Percentiles rank a stretch among this genome's conserved stretches.
phyloP scores from a whole-genome alignment of 2,797 vertebrate genomes.

The Poecilia picta region DNA sequence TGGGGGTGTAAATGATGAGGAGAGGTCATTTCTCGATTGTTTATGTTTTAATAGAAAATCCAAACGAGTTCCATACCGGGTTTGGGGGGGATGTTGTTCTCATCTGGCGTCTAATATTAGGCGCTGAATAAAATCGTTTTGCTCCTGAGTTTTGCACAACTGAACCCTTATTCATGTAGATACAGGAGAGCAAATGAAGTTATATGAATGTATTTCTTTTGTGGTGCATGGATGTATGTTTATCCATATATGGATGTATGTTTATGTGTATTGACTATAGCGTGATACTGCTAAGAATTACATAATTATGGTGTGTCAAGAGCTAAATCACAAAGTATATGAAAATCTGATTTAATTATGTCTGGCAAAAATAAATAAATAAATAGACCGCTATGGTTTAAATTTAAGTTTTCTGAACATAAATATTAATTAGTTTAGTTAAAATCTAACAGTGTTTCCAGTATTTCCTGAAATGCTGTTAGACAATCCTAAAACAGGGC shows the following conservation, averaged over 20 bases:
- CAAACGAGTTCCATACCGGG: not conserved
- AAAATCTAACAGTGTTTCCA: too few species aligned
- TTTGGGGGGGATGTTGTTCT: not conserved
- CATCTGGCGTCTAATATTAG: constrained; percentile 10
- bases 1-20: constrained; percentile 15
- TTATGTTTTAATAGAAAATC: constrained; percentile 7
- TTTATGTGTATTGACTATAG: not conserved
- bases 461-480: too few species aligned
- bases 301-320: not conserved
- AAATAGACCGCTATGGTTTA: not conserved
- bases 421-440: not conserved
- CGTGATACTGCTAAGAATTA: not conserved
- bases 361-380: not conserved
- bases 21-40: constrained; percentile 17
- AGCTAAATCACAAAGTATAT: not conserved
- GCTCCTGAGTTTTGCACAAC: not conserved
- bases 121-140: not conserved
- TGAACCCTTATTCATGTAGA: not conserved
- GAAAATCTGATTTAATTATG: not conserved
- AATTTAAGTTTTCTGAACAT: not conserved
- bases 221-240: not conserved
- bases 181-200: not conserved
- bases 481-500: too few species aligned
- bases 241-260: not conserved
- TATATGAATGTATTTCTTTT: not conserved